phyloP scores from a whole-genome alignment of 2,797 vertebrate species.

The Podarcis lilfordi region DNA sequence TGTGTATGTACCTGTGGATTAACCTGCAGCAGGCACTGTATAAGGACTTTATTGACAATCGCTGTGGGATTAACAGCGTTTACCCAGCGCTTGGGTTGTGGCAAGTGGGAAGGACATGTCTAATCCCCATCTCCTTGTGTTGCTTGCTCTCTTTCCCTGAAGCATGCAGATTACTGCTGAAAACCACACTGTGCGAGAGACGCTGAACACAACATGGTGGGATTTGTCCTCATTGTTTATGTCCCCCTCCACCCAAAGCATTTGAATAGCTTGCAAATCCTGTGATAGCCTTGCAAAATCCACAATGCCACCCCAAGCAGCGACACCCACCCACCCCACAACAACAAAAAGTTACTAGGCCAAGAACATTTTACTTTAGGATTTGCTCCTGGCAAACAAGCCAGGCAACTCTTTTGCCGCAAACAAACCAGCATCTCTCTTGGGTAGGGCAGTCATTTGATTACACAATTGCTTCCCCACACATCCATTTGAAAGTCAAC shows the following conservation, averaged over 20 bases:
- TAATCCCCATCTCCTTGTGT: neutral
- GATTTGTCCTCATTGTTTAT: neutral
- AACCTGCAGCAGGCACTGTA: neutral
- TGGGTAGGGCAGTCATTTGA: neutral
- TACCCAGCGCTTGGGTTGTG: neutral
- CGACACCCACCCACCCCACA: neutral
- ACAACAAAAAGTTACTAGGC: neutral
- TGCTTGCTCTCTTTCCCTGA: neutral
- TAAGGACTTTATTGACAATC: constrained; percentile 5
- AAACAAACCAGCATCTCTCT: neutral
- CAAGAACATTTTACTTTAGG: neutral
- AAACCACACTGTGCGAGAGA: neutral
- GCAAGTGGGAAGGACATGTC: constrained; percentile 18
- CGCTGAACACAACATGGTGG: neutral
- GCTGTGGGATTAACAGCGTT: constrained; percentile 13
- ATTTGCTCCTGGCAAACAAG: neutral
- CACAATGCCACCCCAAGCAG: neutral
- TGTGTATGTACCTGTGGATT: constrained; percentile 27
- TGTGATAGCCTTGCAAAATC: neutral
- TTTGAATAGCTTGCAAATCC: neutral
- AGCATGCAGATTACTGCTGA: accelerated
- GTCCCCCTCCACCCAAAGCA: neutral
- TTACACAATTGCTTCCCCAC: neutral
- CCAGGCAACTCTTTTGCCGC: neutral
- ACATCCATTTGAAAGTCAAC: neutral